These are phyloP conservation scores for Zhuqinia jingwanae DNA, from an alignment of 2,888 invertebrate species.

Conservation along the genomic window DNA sequence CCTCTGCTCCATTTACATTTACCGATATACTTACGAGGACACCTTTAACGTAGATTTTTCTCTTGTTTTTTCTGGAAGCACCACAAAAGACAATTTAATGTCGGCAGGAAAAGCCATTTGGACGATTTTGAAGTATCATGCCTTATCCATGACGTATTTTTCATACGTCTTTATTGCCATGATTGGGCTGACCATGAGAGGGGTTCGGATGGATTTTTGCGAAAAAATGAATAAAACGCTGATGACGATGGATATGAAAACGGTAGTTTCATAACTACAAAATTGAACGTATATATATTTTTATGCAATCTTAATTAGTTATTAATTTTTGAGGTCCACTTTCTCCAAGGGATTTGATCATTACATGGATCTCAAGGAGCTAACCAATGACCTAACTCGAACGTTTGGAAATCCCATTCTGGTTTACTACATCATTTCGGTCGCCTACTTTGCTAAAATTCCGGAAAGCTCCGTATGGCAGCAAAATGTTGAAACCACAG, in stretches of 20 bases:
- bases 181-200: conserved; percentile 38
- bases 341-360: conserved; percentile 19
- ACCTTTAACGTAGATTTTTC: background rate
- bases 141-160: conserved; percentile 1
- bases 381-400: conserved; percentile 19
- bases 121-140: background rate
- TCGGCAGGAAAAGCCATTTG: background rate
- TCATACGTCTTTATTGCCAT: conserved; percentile 2
- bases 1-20: background rate
- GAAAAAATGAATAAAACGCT: conserved; percentile 1
- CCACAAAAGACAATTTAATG: background rate
- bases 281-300: background rate
- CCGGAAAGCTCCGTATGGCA: conserved; percentile 53
- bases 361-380: conserved; percentile 36
- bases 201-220: conserved; percentile 31
- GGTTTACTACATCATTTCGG: conserved; percentile 47
- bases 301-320: background rate
- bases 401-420: conserved; percentile 44
- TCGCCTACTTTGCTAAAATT: conserved; percentile 57
- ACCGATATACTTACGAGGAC: background rate
- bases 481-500: background rate
- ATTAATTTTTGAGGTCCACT: no score
- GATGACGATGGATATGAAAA: background rate
- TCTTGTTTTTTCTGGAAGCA: background rate
- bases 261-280: background rate